These are phyloP conservation scores for Leptinotarsa defecta DNA, from an alignment of 1,140 invertebrate genomes.

Conservation along the genomic window DNA sequence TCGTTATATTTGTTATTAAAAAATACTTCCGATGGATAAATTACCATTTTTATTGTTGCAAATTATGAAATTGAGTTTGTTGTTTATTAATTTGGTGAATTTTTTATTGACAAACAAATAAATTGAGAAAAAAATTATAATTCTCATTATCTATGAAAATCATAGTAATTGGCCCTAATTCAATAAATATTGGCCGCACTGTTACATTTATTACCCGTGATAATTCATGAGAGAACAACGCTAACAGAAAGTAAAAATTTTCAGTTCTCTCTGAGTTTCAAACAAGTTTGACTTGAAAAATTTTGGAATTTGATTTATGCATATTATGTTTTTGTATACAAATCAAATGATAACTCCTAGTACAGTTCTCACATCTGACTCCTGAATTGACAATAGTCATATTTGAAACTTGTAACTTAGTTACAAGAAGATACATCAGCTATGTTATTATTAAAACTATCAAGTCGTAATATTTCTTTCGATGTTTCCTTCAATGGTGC, in stretches of 20 bases:
- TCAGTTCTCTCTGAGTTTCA: background rate
- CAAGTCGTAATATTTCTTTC: background rate
- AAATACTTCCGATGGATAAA: too few relatives aligned
- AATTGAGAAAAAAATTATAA: background rate
- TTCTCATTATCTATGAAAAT: background rate
- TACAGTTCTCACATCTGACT: background rate
- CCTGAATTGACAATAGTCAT: background rate
- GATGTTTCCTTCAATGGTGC: background rate
- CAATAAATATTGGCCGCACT: background rate
- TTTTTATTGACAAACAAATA: background rate
- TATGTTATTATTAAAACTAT: background rate
- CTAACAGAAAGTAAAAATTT: background rate
- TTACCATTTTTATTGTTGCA: too few relatives aligned
- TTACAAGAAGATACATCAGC: background rate
- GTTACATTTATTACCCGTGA: background rate
- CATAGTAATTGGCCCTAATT: background rate
- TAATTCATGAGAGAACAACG: background rate
- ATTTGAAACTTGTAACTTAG: slow-evolving; percentile 1
- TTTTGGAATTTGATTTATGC: background rate
- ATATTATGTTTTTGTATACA: background rate
- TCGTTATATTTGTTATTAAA: too few relatives aligned
- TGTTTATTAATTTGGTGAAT: too few relatives aligned
- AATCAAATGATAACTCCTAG: background rate
- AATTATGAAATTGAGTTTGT: too few relatives aligned
- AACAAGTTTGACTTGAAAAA: background rate